Percentiles rank a stretch among this genome's conserved stretches.
Evolutionary conservation across 1,140 invertebrate genomes (phyloP).

Genomic region (Lycorma delicatula): DNA sequence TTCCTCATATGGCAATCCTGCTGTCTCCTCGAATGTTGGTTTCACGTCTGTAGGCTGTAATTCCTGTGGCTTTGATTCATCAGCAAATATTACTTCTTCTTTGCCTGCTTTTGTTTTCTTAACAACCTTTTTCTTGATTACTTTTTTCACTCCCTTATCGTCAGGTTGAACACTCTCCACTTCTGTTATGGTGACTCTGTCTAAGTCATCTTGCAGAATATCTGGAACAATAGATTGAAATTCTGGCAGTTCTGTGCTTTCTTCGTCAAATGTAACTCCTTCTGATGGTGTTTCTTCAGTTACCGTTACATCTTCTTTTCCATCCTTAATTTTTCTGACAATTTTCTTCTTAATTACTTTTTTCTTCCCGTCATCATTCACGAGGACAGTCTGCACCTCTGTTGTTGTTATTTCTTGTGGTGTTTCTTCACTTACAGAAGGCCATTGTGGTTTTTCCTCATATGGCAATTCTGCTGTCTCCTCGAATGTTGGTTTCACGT

Average conservation of each 20-base stretch:
- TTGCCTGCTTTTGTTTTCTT: conserved; percentile 19
- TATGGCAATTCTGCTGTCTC: conserved; percentile 8
- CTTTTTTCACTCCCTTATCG: conserved; percentile 22
- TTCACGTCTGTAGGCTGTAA: background rate
- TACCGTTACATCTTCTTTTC: conserved; percentile 29
- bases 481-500: too few species aligned
- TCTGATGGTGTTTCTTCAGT: conserved; percentile 19
- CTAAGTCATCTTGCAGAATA: conserved; percentile 7
- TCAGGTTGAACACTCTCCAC: conserved; percentile 27
- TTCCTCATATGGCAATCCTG: background rate
- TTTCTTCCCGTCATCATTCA: conserved; percentile 14
- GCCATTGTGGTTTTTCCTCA: conserved; percentile 18
- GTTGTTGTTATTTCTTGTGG: conserved; percentile 30
- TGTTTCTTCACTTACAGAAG: conserved; percentile 22
- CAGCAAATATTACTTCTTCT: conserved; percentile 3
- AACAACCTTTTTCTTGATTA: conserved; percentile 36
- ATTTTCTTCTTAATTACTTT: conserved; percentile 32
- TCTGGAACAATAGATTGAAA: conserved; percentile 18
- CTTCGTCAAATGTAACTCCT: conserved; percentile 14
- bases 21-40: conserved; percentile 1
- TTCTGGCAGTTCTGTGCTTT: conserved; percentile 20
- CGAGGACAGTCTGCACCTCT: conserved; percentile 22
- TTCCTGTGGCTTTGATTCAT: background rate
- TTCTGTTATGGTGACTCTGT: conserved; percentile 15
- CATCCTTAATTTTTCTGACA: conserved; percentile 22